Evolutionary conservation across 2,797 vertebrate species (phyloP).

Genomic region (Notolabrus celidotus): DNA sequence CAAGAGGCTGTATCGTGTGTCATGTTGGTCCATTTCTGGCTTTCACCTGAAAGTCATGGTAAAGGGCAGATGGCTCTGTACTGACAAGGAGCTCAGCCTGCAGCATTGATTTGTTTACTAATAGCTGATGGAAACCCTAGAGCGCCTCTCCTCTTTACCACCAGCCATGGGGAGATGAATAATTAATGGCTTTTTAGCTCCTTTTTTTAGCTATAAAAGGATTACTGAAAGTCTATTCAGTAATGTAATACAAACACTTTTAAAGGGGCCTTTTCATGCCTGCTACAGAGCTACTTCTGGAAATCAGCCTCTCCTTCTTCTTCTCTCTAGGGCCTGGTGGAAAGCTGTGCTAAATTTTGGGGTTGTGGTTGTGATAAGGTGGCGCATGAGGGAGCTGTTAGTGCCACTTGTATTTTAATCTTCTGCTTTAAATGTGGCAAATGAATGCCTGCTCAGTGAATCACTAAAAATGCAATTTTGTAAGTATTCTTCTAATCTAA

Average conservation of each 20-base stretch:
- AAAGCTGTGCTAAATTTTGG: constrained; percentile 28
- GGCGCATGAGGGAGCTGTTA: not conserved
- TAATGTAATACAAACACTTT: constrained; percentile 77
- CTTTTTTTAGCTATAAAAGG: constrained; percentile 83
- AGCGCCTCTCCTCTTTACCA: constrained; percentile 83
- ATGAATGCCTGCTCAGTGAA: not conserved
- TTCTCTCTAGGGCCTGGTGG: constrained; percentile 4
- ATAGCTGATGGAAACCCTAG: constrained; percentile 86
- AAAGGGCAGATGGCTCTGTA: constrained; percentile 82
- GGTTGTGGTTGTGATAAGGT: constrained; percentile 24
- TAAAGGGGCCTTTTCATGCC: constrained; percentile 64
- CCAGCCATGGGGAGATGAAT: constrained; percentile 83
- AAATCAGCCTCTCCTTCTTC: constrained; percentile 41
- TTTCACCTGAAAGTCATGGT: constrained; percentile 78
- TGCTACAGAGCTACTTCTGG: constrained; percentile 36
- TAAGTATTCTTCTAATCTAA: constrained; percentile 3
- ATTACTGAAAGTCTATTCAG: constrained; percentile 84
- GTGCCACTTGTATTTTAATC: constrained; percentile 23
- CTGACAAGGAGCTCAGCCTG: constrained; percentile 79
- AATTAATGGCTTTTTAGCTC: constrained; percentile 87
- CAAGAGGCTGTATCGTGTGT: constrained; percentile 59
- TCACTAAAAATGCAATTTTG: constrained; percentile 12
- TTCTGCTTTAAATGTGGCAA: constrained; percentile 15
- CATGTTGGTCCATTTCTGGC: constrained; percentile 64
- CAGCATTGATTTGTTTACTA: constrained; percentile 90